Evolutionary conservation across 2,888 invertebrate species (phyloP).

Genomic region (Serripes groenlandicus): DNA sequence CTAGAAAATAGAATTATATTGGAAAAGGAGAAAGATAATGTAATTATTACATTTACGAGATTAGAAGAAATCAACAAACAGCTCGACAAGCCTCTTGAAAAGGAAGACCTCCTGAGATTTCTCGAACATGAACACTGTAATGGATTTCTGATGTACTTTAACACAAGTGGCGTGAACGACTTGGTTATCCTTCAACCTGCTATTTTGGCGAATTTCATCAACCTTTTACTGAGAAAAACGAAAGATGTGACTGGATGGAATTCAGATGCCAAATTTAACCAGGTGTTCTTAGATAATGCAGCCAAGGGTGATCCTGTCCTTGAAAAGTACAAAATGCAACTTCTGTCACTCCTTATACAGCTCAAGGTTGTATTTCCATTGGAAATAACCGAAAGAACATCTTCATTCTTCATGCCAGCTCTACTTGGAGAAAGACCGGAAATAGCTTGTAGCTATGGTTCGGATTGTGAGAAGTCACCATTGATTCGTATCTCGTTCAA

Average conservation of each 20-base stretch:
- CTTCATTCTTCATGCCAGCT: conserved; percentile 6
- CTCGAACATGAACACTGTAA: conserved; percentile 44
- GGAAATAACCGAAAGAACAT: not conserved
- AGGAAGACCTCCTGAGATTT: conserved; percentile 13
- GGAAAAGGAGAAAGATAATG: not conserved
- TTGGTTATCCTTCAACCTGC: conserved; percentile 42
- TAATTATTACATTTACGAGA: conserved; percentile 15
- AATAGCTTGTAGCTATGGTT: not conserved
- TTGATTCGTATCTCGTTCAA: not conserved
- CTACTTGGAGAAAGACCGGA: conserved; percentile 19
- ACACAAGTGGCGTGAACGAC: not conserved
- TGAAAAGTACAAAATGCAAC: not conserved
- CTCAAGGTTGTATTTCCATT: conserved; percentile 12
- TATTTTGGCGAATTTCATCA: conserved; percentile 31
- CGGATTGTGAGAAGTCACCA: not conserved
- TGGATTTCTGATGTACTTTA: conserved; percentile 38
- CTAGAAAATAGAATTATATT: conserved; percentile 25
- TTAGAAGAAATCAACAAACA: conserved; percentile 22
- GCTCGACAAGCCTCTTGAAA: conserved; percentile 26
- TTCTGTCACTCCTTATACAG: not conserved
- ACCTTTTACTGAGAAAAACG: conserved; percentile 17
- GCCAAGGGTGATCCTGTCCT: not conserved
- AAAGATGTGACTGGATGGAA: not conserved
- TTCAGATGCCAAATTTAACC: conserved; percentile 12
- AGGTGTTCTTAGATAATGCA: not conserved